Conservation (phyloP, 2,888 invertebrate genomes). For the Syrista parreyssii region DNA sequence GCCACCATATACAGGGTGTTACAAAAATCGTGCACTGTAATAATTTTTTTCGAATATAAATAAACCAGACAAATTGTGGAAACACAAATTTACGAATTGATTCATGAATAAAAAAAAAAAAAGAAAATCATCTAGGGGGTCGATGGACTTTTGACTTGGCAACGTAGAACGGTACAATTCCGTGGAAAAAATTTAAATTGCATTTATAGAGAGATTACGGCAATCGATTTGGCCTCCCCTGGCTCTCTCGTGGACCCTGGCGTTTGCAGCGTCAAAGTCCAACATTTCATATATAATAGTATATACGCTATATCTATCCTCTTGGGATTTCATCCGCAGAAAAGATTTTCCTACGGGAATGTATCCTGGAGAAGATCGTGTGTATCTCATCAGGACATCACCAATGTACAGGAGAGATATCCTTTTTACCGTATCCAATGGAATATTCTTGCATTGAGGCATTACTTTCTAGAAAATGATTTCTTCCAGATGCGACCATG, state of each 20-base stretch:
- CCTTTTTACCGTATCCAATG: neutral
- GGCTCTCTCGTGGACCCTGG: neutral
- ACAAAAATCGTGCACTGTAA: neutral
- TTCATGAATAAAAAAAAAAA: neutral
- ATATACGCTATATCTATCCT: neutral
- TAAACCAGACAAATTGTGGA: neutral
- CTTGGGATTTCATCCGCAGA: neutral
- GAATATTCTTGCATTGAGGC: neutral
- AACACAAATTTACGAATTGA: neutral
- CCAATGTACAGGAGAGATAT: neutral
- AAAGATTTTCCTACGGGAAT: neutral
- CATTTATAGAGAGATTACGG: neutral
- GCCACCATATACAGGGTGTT: neutral
- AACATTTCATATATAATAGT: neutral
- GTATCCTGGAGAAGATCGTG: neutral
- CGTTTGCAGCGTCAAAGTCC: neutral
- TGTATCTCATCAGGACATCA: neutral
- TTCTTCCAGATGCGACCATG: neutral
- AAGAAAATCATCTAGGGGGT: neutral
- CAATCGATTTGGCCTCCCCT: neutral
- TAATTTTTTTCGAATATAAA: neutral
- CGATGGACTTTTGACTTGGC: neutral
- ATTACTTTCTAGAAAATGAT: neutral
- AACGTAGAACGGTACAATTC: neutral
- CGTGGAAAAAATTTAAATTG: neutral